phyloP scores from a whole-genome alignment of 2,113 vertebrate genomes.

The Mirza zaza region DNA sequence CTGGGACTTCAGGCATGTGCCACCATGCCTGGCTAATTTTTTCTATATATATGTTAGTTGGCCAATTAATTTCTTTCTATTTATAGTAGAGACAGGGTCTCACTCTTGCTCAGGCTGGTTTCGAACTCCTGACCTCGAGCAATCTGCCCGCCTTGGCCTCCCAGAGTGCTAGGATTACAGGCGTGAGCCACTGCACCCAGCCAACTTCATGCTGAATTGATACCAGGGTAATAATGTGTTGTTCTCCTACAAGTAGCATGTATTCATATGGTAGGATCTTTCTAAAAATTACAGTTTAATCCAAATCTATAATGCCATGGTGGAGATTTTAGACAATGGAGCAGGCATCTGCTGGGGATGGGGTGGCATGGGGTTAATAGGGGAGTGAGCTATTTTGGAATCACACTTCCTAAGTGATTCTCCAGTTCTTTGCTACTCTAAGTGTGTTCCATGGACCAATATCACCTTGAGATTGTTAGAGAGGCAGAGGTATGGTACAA shows the following conservation, averaged over 20 bases:
- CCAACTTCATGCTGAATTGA: neutral
- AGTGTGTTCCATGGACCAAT: neutral
- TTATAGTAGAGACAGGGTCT: too few relatives aligned
- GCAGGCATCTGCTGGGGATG: neutral
- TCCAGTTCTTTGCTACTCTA: neutral
- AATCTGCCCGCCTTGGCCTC: too few relatives aligned
- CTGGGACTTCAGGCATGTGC: too few relatives aligned
- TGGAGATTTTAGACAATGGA: neutral
- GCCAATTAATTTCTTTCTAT: too few relatives aligned
- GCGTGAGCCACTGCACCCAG: too few relatives aligned
- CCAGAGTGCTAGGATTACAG: too few relatives aligned
- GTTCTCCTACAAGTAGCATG: neutral
- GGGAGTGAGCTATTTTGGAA: neutral
- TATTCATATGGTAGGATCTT: neutral
- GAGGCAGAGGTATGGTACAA: neutral
- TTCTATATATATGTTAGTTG: too few relatives aligned
- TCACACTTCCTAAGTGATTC: neutral
- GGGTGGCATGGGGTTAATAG: too few relatives aligned
- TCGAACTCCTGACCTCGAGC: too few relatives aligned
- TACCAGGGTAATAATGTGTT: neutral
- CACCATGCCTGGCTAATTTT: too few relatives aligned
- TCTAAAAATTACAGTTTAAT: conserved; percentile 19
- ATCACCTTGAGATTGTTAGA: neutral
- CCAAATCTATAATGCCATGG: neutral
- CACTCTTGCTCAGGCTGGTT: too few relatives aligned